These are phyloP conservation scores for Sebastes vulpes DNA, from an alignment of 2,797 vertebrate species.

Conservation along the genomic window DNA sequence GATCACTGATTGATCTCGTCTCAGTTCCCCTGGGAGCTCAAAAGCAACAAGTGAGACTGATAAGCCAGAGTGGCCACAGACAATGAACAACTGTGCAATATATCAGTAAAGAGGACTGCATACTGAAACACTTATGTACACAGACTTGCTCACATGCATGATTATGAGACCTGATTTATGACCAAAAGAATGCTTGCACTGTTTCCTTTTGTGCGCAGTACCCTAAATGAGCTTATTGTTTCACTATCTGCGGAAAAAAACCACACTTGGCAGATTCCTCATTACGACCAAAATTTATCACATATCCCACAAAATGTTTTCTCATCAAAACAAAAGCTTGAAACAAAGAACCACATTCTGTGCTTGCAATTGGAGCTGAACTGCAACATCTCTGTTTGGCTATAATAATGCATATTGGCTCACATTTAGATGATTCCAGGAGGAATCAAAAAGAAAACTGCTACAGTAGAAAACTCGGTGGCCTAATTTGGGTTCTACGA, in stretches of 20 bases:
- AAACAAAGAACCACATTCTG: constrained; percentile 42
- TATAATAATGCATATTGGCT: constrained; percentile 10
- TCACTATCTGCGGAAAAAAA: constrained; percentile 30
- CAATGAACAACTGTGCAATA: constrained; percentile 29
- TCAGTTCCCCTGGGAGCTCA: constrained; percentile 46
- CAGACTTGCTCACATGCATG: not conserved
- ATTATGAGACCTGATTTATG: constrained; percentile 45
- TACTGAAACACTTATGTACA: not conserved
- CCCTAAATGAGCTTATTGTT: constrained; percentile 63
- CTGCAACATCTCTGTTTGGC: constrained; percentile 10
- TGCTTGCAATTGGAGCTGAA: constrained; percentile 12
- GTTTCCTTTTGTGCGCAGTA: constrained; percentile 19
- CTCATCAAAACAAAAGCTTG: constrained; percentile 40
- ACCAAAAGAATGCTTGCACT: constrained; percentile 34
- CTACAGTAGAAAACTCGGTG: not conserved
- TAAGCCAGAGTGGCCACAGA: constrained; percentile 44
- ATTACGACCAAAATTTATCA: constrained; percentile 34
- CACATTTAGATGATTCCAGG: constrained; percentile 11
- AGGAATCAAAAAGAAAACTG: constrained; percentile 18
- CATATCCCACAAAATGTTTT: constrained; percentile 45
- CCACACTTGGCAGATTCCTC: constrained; percentile 36
- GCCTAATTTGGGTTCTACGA: not conserved
- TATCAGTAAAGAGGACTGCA: not conserved
- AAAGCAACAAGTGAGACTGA: constrained; percentile 68
- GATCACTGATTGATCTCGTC: constrained; percentile 44